Percentiles rank a stretch among this genome's conserved stretches.
These are phyloP conservation scores for Gadopsis bispinosus DNA, from an alignment of 2,797 vertebrate species.

Conservation along the genomic window DNA sequence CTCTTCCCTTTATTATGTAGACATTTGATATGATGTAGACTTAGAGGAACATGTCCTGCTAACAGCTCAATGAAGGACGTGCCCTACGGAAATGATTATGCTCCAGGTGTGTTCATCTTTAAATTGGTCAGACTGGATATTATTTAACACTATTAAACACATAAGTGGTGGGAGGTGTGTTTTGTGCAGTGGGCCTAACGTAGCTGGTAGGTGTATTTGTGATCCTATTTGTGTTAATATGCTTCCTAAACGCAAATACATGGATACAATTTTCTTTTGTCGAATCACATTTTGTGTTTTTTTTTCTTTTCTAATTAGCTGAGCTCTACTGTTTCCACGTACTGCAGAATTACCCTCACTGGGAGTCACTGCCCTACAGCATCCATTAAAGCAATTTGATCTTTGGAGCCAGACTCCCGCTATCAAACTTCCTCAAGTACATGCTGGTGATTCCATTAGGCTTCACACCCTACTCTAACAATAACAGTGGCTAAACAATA, in stretches of 20 bases:
- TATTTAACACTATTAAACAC: background rate
- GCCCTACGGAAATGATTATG: background rate
- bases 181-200: too few relatives aligned
- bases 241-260: background rate
- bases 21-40: background rate
- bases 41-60: too few relatives aligned
- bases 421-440: background rate
- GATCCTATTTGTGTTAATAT: background rate
- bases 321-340: background rate
- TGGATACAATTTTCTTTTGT: background rate
- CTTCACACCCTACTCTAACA: conserved; percentile 14
- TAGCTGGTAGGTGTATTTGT: background rate
- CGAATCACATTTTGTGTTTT: background rate
- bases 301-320: background rate
- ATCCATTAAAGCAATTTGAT: conserved; percentile 20
- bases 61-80: background rate
- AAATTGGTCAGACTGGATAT: background rate
- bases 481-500: conserved; percentile 17
- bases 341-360: background rate
- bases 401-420: conserved; percentile 8
- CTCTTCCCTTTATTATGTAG: background rate
- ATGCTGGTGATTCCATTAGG: background rate
- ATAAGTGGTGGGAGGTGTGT: background rate
- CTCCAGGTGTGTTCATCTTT: background rate
- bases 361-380: background rate